phyloP scores from a whole-genome alignment of 53 echinoderm and acorn worm species.

The Crossaster papposus region DNA sequence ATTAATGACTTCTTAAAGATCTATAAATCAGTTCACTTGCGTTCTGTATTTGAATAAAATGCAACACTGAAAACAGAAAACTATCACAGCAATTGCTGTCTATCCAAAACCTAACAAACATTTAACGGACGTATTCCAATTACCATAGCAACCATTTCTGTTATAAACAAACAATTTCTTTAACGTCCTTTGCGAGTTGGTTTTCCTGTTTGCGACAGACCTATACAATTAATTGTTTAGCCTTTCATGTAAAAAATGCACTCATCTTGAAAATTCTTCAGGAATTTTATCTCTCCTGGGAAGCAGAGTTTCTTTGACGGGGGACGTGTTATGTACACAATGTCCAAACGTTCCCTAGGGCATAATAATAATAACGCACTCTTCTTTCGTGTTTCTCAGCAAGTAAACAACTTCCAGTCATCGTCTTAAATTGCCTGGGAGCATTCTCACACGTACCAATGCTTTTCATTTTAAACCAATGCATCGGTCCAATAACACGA shows the following conservation, averaged over 20 bases:
- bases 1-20: too few species aligned
- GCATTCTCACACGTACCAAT: background rate
- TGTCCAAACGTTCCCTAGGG: background rate
- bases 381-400: background rate
- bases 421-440: background rate
- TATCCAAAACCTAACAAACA: background rate
- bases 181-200: background rate
- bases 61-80: too few species aligned
- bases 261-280: background rate
- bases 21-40: too few species aligned
- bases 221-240: background rate
- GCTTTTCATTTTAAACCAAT: background rate
- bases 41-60: too few species aligned
- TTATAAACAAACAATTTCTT: background rate
- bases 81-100: background rate
- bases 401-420: background rate
- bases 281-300: background rate
- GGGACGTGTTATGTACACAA: background rate
- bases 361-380: background rate
- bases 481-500: slow-evolving; percentile 20
- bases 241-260: background rate
- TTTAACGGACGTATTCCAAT: background rate
- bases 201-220: background rate
- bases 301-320: background rate
- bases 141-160: background rate